Evolutionary conservation across 2,113 vertebrate species (phyloP), one percentile per base, ranked within the genome.

Genomic region (Datnioides undecimradiatus): DNA sequence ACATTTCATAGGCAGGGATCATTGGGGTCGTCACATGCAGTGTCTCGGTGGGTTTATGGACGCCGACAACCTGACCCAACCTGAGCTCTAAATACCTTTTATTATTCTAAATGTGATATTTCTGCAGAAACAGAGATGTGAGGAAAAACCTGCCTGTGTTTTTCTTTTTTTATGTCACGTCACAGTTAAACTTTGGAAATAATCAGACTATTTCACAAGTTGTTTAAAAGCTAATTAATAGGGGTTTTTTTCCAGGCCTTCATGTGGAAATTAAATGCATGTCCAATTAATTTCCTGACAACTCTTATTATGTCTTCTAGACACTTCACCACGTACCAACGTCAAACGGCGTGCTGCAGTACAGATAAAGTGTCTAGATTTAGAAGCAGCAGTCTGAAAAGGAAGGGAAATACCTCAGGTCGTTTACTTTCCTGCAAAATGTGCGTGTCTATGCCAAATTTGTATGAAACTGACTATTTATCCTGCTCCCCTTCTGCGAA

Each of bases 1-100:
- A 43, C 67, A 67, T 76, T 85, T 73, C 52, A 55, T 41, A 58
- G 27, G 51, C 14, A 52, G 33, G 46, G 33, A 43, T 8, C 46
- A 52, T 40, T 17, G 5, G 38, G 7, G 54, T 45, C 17, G 49
- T 60, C 31, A 10, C 21, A 59, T 8, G 12, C 54, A 19, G 5
- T 58, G 33, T 36, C 19, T 23, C 33, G 8, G 4, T 36, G 31
- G 31, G 55, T 58, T 58, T n/a, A 57, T n/a, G 3, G 14, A 17
- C 21, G 45, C 43, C 57, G 36, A 38, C 16, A 49, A 38, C 13
- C 11, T 17, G 7, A 23, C 17, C 3, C 17, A 21, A 23, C 16
- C 5, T 7, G 46, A n/a, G 33, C 41, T 68, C 3, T 19, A 23
- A 9, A n/a, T n/a, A 25, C 8, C 1, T 1, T 40, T 68, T 1